Percentiles rank a stretch among this genome's conserved stretches.
These are phyloP conservation scores for Phalera bucephala DNA, from an alignment of 2,888 invertebrate genomes.

Conservation along the genomic window DNA sequence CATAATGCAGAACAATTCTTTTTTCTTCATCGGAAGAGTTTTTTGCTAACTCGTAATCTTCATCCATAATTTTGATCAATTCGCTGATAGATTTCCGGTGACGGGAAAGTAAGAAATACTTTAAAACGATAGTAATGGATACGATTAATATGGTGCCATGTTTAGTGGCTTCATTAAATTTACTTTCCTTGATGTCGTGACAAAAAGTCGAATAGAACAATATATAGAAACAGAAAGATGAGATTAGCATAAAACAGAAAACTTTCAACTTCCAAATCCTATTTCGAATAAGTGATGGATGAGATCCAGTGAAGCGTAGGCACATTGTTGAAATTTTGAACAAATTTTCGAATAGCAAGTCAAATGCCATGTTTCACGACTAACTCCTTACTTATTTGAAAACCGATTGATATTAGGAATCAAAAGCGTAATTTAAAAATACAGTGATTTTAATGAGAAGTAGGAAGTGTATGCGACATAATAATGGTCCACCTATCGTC, in stretches of 20 bases:
- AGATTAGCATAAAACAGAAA: constrained; percentile 19
- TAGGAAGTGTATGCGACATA: constrained; percentile 28
- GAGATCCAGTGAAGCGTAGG: constrained; percentile 41
- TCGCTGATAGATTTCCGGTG: constrained; percentile 34
- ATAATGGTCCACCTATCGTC: constrained; percentile 10
- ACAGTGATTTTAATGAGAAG: constrained; percentile 26
- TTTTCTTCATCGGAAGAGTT: constrained; percentile 37
- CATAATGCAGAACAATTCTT: constrained; percentile 39
- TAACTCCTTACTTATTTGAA: neutral
- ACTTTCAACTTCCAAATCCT: constrained; percentile 36
- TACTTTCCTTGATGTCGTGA: constrained; percentile 40
- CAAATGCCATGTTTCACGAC: no score
- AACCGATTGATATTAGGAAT: no score
- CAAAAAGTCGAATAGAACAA: constrained; percentile 40
- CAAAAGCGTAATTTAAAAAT: no score
- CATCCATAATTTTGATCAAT: constrained; percentile 42
- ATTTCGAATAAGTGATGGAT: constrained; percentile 36
- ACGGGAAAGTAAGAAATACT: constrained; percentile 45
- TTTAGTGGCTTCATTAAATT: constrained; percentile 49
- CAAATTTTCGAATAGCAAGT: constrained; percentile 39
- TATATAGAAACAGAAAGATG: constrained; percentile 17
- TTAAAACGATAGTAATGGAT: constrained; percentile 41
- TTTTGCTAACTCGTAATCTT: constrained; percentile 45
- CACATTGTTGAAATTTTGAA: constrained; percentile 37
- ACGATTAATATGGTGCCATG: constrained; percentile 50